Evolutionary conservation across 2,113 vertebrate species (phyloP).

Genomic region (Orientallactaga bullata): DNA sequence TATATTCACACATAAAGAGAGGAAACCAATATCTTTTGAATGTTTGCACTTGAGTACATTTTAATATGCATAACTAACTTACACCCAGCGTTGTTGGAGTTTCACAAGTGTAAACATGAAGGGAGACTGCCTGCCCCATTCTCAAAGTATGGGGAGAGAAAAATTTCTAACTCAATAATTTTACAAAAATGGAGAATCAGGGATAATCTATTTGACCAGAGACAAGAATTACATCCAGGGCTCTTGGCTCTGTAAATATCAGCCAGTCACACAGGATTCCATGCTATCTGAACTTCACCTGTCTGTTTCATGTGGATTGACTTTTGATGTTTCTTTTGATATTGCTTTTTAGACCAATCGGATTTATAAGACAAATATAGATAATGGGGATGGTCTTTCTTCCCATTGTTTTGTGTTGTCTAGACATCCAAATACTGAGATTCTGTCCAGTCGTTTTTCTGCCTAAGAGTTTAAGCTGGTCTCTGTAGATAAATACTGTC

Average conservation of each 20-base stretch:
- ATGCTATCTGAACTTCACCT: background rate
- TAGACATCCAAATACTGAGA: background rate
- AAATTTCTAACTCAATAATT: background rate
- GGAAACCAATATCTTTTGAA: background rate
- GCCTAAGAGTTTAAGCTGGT: background rate
- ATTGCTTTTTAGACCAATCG: slow-evolving; percentile 34
- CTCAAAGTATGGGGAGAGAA: accelerated
- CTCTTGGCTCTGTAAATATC: background rate
- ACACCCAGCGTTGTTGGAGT: background rate
- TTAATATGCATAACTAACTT: background rate
- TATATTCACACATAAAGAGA: background rate
- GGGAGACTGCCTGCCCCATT: background rate
- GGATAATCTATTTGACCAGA: background rate
- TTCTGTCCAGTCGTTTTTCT: slow-evolving; percentile 50
- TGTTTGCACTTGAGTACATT: background rate
- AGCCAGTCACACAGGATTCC: accelerated
- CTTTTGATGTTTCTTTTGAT: background rate
- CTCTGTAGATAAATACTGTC: background rate
- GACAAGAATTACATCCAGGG: background rate
- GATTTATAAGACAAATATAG: background rate
- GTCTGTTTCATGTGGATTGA: background rate
- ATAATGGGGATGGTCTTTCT: slow-evolving; percentile 1
- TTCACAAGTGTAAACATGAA: background rate
- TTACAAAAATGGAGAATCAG: background rate
- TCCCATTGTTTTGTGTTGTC: background rate